Evolutionary conservation across 1,140 invertebrate genomes (phyloP), one percentile per base, ranked within the genome.

Genomic region (Drosophila persimilis): DNA sequence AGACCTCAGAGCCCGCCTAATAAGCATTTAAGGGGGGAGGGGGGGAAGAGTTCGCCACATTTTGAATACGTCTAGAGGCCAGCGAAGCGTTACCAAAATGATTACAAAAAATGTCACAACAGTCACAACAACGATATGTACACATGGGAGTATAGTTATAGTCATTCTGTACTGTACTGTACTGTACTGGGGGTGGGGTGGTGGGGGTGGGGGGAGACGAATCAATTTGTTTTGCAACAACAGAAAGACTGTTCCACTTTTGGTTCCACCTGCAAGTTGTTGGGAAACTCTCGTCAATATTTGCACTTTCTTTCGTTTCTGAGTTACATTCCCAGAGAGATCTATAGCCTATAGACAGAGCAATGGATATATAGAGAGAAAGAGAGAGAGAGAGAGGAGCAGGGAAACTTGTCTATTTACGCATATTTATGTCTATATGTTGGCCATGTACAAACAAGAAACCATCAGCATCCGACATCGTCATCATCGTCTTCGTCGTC

Each of bases 381-480:
- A 3, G 22, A 3, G 17, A 6, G 13, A 22, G 22, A 3, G 17
- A 6, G 13, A 22, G 24, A 29, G 15, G 26, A 7, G 31, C 26
- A 17, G 31, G 39, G 41, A 53, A 71, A 52, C 66, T 84, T 59
- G 62, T 80, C 73, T 84, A 84, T 83, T 83, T 76, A 83, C 75
- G 80, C 80, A 83, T 84, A 85, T 85, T 83, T 85, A 72, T 83
- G 80, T 84, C 75, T 83, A 75, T 72, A 75, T 83, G 80, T 84
- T 83, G 80, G 61, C 71, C 80, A 71, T 72, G 58, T 84, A 76
- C 80, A 84, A 83, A 85, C 75, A 80, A 65, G 65, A 79, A 73
- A 35, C 61, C 76, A 78, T 79, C 76, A 78, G 48, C 60, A 20
- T 66, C 6, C 31, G 63, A 48, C 72, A 70, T 43, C 52, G 24